Conservation (phyloP, 2,113 vertebrate species). For the Eudyptes chrysolophus region DNA sequence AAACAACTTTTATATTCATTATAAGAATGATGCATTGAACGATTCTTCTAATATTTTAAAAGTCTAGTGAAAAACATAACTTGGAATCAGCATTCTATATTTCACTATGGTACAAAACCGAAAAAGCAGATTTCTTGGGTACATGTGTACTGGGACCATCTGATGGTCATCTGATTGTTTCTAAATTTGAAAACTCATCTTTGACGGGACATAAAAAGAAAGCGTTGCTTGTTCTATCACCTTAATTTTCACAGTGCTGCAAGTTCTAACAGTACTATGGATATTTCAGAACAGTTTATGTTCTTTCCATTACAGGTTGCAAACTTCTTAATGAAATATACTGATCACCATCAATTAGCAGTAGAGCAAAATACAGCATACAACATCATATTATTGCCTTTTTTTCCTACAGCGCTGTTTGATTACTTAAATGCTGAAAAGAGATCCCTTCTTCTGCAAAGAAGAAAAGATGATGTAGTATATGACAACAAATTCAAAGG, state of each 20-base stretch:
- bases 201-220: neutral
- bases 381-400: neutral
- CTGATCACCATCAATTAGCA: neutral
- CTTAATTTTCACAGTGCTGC: neutral
- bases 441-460: neutral
- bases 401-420: neutral
- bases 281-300: neutral
- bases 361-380: neutral
- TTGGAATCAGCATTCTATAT: neutral
- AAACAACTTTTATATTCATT: neutral
- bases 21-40: neutral
- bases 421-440: neutral
- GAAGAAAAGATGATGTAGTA: neutral
- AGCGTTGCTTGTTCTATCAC: neutral
- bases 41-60: neutral
- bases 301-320: neutral
- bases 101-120: neutral
- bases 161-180: neutral
- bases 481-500: neutral
- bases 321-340: neutral
- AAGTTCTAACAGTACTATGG: neutral
- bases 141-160: accelerated
- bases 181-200: neutral
- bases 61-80: neutral
- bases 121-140: neutral